Conservation (phyloP, 2,797 vertebrate species). For the Sitta carolinensis region DNA sequence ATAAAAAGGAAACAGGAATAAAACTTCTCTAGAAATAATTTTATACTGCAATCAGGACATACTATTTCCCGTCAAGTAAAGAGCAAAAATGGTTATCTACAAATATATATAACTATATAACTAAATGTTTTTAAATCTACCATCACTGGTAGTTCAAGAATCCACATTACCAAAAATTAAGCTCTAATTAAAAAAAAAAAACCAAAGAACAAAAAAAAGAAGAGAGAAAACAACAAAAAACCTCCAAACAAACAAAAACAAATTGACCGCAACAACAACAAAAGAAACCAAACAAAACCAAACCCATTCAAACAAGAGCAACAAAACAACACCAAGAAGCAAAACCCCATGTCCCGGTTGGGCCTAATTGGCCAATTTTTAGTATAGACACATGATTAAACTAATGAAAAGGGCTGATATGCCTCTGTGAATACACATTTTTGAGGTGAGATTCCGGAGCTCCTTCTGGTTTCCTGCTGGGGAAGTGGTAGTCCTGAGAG, state of each 20-base stretch:
- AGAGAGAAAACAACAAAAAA: no score
- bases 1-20: background rate
- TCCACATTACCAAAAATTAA: background rate
- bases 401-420: no score
- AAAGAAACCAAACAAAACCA: background rate
- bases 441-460: no score
- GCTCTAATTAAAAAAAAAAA: background rate
- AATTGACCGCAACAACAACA: background rate
- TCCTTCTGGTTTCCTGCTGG: no score
- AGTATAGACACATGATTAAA: no score
- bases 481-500: no score
- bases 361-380: no score
- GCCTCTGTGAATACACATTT: no score
- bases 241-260: background rate
- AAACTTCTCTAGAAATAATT: background rate
- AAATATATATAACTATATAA: background rate
- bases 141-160: background rate
- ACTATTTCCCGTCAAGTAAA: background rate
- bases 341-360: background rate
- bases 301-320: background rate
- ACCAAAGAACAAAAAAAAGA: no score
- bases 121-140: background rate
- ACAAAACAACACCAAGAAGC: fast-evolving
- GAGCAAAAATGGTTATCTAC: fast-evolving
- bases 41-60: background rate